Percentiles rank a stretch among this genome's conserved stretches.
Conservation (phyloP, 2,113 vertebrate genomes). For the Melanerpes aurifrons region DNA sequence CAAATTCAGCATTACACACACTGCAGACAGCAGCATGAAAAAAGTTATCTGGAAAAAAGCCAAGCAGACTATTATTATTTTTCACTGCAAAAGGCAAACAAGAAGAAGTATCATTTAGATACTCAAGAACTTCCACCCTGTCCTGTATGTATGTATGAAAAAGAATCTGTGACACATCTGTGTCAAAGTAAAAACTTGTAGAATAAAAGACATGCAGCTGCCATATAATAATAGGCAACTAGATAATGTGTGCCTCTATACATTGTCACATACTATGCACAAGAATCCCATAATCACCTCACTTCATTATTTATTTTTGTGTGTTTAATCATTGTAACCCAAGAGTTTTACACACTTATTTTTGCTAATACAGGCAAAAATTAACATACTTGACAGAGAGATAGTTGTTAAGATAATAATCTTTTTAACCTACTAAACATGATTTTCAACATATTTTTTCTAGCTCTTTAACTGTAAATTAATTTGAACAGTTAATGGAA, state of each 20-base stretch:
- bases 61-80: background rate
- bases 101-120: background rate
- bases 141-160: background rate
- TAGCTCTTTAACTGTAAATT: background rate
- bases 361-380: background rate
- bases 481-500: background rate
- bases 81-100: background rate
- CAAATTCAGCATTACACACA: conserved; percentile 98
- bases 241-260: background rate
- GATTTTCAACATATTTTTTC: background rate
- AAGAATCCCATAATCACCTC: background rate
- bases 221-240: background rate
- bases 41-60: conserved; percentile 88
- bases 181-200: background rate
- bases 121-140: background rate
- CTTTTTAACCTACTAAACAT: background rate
- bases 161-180: background rate
- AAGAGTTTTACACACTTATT: background rate
- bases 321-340: background rate
- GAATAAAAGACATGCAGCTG: background rate
- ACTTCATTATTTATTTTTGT: background rate
- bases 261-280: background rate
- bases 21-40: conserved; percentile 97
- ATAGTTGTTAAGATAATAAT: background rate
- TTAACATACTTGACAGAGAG: background rate